phyloP scores from a whole-genome alignment of 2,113 vertebrate genomes.

The Sceloporus undulatus region DNA sequence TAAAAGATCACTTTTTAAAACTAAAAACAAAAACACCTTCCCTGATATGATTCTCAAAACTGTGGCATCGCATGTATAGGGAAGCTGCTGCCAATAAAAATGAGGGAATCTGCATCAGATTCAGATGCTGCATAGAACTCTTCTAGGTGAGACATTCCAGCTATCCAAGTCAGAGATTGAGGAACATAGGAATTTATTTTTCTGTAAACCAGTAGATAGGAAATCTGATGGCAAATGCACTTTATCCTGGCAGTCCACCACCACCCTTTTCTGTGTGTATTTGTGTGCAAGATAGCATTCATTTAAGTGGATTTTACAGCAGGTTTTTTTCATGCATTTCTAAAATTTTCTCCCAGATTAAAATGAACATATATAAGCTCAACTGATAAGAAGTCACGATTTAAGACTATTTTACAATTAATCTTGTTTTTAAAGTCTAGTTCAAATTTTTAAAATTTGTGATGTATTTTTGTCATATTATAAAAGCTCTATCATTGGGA shows the following conservation, averaged over 20 bases:
- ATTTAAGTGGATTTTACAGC: neutral
- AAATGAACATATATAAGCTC: neutral
- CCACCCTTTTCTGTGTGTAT: neutral
- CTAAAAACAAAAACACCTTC: neutral
- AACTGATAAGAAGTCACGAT: neutral
- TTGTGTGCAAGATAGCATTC: neutral
- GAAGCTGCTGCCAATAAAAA: neutral
- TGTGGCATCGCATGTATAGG: neutral
- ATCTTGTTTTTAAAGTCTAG: neutral
- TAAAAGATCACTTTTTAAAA: too few species aligned
- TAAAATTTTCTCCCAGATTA: neutral
- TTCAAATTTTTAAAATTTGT: neutral
- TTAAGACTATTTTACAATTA: neutral
- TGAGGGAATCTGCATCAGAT: neutral
- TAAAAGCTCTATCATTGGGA: neutral
- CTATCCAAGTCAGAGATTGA: too few species aligned
- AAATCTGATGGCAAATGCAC: neutral
- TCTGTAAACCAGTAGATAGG: neutral
- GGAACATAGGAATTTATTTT: too few species aligned
- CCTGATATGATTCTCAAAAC: neutral
- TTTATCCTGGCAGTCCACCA: neutral
- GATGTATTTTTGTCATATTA: neutral
- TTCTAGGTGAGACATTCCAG: too few species aligned
- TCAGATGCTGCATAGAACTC: neutral
- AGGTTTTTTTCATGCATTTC: neutral